Base-by-base conservation (phyloP, 2,888 invertebrate species). In the Napeogenes sylphis region DNA sequence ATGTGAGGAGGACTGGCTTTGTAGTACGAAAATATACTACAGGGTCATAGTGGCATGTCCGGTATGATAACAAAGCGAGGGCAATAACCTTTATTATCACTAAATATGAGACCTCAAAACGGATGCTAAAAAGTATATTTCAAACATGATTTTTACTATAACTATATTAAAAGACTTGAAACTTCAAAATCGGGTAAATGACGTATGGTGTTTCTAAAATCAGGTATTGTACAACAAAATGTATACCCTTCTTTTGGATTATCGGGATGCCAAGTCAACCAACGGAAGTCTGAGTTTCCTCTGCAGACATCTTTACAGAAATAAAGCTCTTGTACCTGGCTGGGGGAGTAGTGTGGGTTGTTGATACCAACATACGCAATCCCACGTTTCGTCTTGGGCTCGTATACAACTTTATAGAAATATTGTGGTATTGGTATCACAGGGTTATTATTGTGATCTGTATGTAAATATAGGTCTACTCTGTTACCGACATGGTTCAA, bases 281-380 rank as follows among this genome's bases (percentile, higher is more conserved):
- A 94, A 3, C 82, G 75, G 54, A 93, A 88, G 58, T 90, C 77
- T 0, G 71, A 67, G 65, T 92, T 92, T 1, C 91, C 73, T 61
- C 90, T 82, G 67, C 90, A 91, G 32, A 85, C 58, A 68, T 93
- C 91, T 0, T 78, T 56, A 68, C 93, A 93, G 59, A 93, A 91
- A 62, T 83, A 81, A 70, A 86, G 61, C 0, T 75, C 68, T 3
- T 62, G 70, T 0, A 83, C 85, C 68, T 89, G 85, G 3, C 14
- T 46, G 2, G 35, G 10, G 0, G 77, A 75, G 35, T 83, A 83
- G 71, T 92, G 91, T 0, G 94, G 94, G 76, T 94, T 93, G 73
- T 94, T 94, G 5, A 93, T 87, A 0, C 93, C 93, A 13, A 94
- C 73, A 71, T 93, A 92, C 0, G 90, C 94, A 2, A 92, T 82